phyloP scores from a whole-genome alignment of 2,113 vertebrate species.

The Malurus cyaneus region DNA sequence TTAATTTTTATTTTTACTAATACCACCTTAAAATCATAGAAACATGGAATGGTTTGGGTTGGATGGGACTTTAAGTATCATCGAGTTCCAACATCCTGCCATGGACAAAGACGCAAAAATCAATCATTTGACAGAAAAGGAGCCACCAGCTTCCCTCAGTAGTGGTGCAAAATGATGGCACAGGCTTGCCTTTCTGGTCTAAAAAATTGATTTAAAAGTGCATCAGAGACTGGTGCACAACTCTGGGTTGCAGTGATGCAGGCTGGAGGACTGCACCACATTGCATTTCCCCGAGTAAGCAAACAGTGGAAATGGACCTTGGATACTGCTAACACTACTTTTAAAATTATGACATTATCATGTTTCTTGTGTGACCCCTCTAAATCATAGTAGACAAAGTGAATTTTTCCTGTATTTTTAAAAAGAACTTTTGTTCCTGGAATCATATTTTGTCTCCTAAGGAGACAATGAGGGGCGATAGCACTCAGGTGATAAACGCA shows the following conservation, averaged over 20 bases:
- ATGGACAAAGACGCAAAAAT: neutral
- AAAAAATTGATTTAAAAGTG: neutral
- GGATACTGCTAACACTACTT: neutral
- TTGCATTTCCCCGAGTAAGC: neutral
- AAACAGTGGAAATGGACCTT: neutral
- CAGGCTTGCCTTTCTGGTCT: neutral
- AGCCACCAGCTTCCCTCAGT: neutral
- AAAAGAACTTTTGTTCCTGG: neutral
- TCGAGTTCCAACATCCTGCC: neutral
- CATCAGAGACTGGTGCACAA: neutral
- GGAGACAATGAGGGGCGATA: neutral
- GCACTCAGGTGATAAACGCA: slow-evolving; percentile 9
- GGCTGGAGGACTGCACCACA: neutral
- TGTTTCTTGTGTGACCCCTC: neutral
- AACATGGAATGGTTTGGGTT: neutral
- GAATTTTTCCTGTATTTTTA: neutral
- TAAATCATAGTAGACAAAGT: neutral
- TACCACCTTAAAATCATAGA: neutral
- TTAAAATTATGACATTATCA: neutral
- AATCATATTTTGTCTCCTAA: neutral
- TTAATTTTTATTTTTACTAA: neutral
- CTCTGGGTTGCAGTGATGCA: neutral
- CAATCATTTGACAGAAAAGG: neutral
- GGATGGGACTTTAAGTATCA: neutral
- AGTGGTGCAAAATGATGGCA: neutral